Conservation (phyloP, 1,140 invertebrate genomes). For the Galleria mellonella region DNA sequence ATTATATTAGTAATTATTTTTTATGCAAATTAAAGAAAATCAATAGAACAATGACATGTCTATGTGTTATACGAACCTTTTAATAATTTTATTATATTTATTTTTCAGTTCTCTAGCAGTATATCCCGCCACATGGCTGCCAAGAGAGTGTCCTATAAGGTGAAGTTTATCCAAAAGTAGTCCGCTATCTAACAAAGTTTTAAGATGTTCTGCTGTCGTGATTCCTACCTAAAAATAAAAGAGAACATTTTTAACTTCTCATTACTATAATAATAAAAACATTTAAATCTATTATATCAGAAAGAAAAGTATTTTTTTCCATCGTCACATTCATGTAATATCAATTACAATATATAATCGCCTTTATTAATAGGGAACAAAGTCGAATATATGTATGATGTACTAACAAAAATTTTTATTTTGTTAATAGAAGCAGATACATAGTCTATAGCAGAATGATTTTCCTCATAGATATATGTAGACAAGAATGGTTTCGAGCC, state of each 20-base stretch:
- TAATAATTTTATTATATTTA: constrained; percentile 54
- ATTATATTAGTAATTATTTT: too few species aligned
- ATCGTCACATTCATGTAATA: too few species aligned
- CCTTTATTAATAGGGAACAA: not conserved
- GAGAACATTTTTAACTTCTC: not conserved
- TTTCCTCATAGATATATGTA: too few species aligned
- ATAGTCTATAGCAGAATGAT: too few species aligned
- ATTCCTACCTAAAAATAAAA: constrained; percentile 45
- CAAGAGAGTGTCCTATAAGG: constrained; percentile 64
- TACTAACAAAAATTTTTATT: too few species aligned
- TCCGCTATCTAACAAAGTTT: constrained; percentile 45
- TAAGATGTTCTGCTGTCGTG: constrained; percentile 45
- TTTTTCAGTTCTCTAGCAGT: constrained; percentile 52
- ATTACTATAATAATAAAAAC: not conserved
- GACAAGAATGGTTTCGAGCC: too few species aligned
- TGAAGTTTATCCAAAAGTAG: constrained; percentile 50
- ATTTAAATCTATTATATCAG: not conserved
- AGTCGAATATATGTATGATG: not conserved
- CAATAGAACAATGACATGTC: too few species aligned
- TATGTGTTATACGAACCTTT: constrained; percentile 49
- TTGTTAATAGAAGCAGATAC: too few species aligned
- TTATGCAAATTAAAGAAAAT: not conserved
- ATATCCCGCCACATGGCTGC: constrained; percentile 66
- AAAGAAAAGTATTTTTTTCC: not conserved
- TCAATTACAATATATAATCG: too few species aligned